These are phyloP conservation scores for Brachyhypopomus occidentalis DNA, from an alignment of 2,113 vertebrate species.

Conservation along the genomic window DNA sequence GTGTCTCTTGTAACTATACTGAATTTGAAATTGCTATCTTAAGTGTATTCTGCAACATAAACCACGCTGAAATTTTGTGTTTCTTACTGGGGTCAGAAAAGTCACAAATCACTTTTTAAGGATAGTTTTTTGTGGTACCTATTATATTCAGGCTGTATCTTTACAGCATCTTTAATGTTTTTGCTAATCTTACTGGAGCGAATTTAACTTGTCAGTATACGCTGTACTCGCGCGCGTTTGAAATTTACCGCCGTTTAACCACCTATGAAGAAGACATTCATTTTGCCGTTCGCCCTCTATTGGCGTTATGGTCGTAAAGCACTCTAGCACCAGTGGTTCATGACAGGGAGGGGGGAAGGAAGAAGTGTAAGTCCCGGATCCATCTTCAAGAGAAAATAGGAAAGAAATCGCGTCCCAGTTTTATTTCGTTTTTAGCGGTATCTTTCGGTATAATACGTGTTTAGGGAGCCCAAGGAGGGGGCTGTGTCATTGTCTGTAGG, in stretches of 20 bases:
- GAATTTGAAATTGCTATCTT: too few species aligned
- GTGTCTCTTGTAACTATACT: too few species aligned
- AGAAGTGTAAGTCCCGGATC: conserved; percentile 78
- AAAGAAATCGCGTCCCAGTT: conserved; percentile 67
- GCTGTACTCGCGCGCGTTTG: not conserved
- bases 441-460: conserved; percentile 62
- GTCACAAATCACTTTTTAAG: too few species aligned
- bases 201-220: not conserved
- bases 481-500: conserved; percentile 77
- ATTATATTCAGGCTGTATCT: too few species aligned
- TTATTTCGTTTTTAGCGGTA: conserved; percentile 65
- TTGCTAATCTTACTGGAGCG: not conserved
- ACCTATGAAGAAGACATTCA: conserved; percentile 45
- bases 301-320: conserved; percentile 5
- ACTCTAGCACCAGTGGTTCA: conserved; percentile 35
- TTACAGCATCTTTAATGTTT: not conserved
- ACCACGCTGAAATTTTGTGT: too few species aligned
- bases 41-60: too few species aligned
- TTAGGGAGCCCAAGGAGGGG: conserved; percentile 75
- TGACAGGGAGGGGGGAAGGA: conserved; percentile 75
- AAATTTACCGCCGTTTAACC: conserved; percentile 38
- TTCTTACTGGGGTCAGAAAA: too few species aligned
- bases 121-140: too few species aligned
- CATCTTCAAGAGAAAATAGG: conserved; percentile 76
- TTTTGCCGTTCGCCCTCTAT: conserved; percentile 53